Percentiles rank a stretch among this genome's conserved stretches.
These are phyloP conservation scores for Dicrostonyx torquatus DNA, from an alignment of 2,797 vertebrate genomes.

Conservation along the genomic window DNA sequence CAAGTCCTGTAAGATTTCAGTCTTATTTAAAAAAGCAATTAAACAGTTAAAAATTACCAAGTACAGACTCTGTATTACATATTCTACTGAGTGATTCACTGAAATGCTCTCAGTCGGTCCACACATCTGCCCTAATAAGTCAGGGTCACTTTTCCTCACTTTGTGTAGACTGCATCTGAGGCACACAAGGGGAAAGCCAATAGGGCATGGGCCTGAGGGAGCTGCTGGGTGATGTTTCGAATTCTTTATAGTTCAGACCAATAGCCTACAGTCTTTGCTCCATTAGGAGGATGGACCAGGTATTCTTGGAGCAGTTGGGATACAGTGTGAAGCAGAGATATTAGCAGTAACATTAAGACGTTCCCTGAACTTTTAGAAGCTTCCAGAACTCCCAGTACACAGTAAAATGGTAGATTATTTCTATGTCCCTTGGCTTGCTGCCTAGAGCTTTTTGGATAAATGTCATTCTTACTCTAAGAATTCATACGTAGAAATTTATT, in stretches of 20 bases:
- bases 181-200: neutral
- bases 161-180: neutral
- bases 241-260: neutral
- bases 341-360: neutral
- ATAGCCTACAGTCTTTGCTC: neutral
- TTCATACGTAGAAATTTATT: neutral
- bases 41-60: neutral
- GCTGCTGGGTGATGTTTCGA: neutral
- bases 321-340: neutral
- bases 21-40: neutral
- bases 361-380: neutral
- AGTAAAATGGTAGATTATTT: neutral
- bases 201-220: neutral
- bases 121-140: too few relatives aligned
- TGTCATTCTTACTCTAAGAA: neutral
- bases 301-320: neutral
- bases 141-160: neutral
- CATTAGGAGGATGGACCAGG: neutral
- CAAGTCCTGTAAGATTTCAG: neutral
- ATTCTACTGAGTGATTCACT: neutral
- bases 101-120: neutral
- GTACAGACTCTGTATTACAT: neutral
- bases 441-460: neutral
- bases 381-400: neutral
- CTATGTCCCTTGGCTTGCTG: neutral